Conservation (phyloP, 2,797 vertebrate species). For the Thunnus albacares region DNA sequence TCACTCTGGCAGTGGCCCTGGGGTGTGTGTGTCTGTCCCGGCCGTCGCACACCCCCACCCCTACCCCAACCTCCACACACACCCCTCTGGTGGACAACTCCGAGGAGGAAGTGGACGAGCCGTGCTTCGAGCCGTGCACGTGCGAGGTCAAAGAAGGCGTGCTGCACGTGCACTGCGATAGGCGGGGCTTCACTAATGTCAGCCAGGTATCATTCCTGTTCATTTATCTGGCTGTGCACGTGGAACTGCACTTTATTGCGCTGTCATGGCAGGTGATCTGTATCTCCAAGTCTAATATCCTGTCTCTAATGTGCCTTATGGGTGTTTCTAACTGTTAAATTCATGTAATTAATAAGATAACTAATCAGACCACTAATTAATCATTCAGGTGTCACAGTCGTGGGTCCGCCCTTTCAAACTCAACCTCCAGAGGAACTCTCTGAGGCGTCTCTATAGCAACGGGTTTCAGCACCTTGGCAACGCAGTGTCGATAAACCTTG, state of each 20-base stretch:
- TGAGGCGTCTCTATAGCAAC: conserved; percentile 99
- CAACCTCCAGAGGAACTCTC: conserved; percentile 98
- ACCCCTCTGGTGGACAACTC: conserved; percentile 87
- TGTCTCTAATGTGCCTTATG: conserved; percentile 87
- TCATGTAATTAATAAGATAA: conserved; percentile 80
- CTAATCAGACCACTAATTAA: conserved; percentile 76
- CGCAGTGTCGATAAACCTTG: conserved; percentile 98
- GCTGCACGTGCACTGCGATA: conserved; percentile 98
- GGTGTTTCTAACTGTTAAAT: conserved; percentile 71
- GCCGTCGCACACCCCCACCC: conserved; percentile 80
- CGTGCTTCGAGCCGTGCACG: conserved; percentile 92
- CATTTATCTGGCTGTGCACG: neutral
- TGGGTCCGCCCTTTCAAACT: conserved; percentile 97
- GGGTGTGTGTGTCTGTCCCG: conserved; percentile 77
- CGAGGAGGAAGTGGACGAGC: conserved; percentile 88
- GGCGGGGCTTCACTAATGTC: conserved; percentile 94
- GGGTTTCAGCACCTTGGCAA: conserved; percentile 99
- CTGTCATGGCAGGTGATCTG: neutral
- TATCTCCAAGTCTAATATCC: conserved; percentile 65
- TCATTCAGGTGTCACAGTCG: conserved; percentile 86
- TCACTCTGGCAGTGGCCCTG: conserved; percentile 82
- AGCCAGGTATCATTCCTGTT: conserved; percentile 80
- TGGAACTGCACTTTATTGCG: conserved; percentile 22
- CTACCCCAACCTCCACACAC: conserved; percentile 84
- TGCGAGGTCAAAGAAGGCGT: conserved; percentile 98